Evolutionary conservation across 2,888 invertebrate genomes (phyloP), one percentile per base, ranked within the genome.

Genomic region (Tholera decimalis): DNA sequence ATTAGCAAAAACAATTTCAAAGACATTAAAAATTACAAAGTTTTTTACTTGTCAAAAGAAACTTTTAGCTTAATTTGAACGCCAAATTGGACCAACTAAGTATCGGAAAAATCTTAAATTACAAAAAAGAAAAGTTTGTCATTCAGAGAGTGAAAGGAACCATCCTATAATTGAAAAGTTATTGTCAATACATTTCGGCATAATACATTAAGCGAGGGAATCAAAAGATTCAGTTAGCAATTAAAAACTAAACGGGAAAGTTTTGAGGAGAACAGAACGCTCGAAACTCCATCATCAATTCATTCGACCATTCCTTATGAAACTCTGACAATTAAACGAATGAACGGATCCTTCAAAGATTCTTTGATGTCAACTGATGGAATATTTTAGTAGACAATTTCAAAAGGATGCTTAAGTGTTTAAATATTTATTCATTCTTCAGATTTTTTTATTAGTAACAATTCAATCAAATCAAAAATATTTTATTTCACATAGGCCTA

Each of bases 261-360:
- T 78, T 83, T 54, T 44, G 44, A 47, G n/a, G n/a, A 11, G 15
- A 75, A 69, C 78, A 80, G 80, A 66, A 83, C 81, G 71, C 79
- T 82, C 68, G 56, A 81, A 82, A 83, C 72, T 82, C 56, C 76
- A 81, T 83, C 81, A 44, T 44, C 44, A 44, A 44, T 44, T 44
- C 44, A 83, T 80, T 81, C 76, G 80, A 78, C 78, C 79, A 83
- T 79, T 79, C 81, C 77, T 83, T 80, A 78, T 80, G 73, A 69
- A 83, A 78, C 67, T 76, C 76, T 50, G 33, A 73, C 75, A 76
- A 78, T 83, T 83, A 83, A 64, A 18, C 46, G 47, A 72, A 68
- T 64, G 69, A 68, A 58, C 53, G 62, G 62, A 58, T 57, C 35
- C 30, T 24, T n/a, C 35, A 63, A 76, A 63, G 65, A 69, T 75